These are phyloP conservation scores for Sebastes nivosus DNA, from an alignment of 2,797 vertebrate genomes.

Conservation along the genomic window DNA sequence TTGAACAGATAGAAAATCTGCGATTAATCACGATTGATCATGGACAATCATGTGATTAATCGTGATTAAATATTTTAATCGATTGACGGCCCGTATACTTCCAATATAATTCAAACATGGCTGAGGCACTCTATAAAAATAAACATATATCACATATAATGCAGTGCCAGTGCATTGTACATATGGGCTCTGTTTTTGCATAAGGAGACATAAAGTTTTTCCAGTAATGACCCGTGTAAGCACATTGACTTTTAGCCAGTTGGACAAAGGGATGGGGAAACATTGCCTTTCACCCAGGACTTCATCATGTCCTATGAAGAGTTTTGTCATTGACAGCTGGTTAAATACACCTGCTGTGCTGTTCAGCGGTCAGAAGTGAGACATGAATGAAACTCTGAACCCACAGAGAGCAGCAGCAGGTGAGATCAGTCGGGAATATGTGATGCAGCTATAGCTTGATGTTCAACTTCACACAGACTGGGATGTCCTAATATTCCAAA, in stretches of 20 bases:
- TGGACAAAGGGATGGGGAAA: background rate
- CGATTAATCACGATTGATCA: too few species aligned
- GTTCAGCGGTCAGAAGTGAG: background rate
- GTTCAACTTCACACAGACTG: constrained; percentile 15
- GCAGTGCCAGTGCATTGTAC: background rate
- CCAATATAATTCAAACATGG: background rate
- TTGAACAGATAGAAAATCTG: too few species aligned
- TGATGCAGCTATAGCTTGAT: constrained; percentile 7
- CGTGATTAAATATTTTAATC: too few species aligned
- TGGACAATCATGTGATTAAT: too few species aligned
- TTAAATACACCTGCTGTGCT: constrained; percentile 1
- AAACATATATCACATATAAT: background rate
- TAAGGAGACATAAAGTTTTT: background rate
- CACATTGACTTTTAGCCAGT: background rate
- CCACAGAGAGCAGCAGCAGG: constrained; percentile 6
- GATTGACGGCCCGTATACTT: background rate
- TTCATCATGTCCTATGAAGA: background rate
- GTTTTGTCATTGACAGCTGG: background rate
- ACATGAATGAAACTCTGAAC: constrained; percentile 19
- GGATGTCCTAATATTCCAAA: background rate
- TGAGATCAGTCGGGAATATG: background rate
- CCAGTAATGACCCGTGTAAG: background rate
- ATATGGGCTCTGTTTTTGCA: background rate
- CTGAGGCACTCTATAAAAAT: background rate
- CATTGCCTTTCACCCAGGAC: background rate